Percentiles rank a stretch among this genome's conserved stretches.
Evolutionary conservation across 2,888 invertebrate species (phyloP).

Genomic region (Macaria liturata): DNA sequence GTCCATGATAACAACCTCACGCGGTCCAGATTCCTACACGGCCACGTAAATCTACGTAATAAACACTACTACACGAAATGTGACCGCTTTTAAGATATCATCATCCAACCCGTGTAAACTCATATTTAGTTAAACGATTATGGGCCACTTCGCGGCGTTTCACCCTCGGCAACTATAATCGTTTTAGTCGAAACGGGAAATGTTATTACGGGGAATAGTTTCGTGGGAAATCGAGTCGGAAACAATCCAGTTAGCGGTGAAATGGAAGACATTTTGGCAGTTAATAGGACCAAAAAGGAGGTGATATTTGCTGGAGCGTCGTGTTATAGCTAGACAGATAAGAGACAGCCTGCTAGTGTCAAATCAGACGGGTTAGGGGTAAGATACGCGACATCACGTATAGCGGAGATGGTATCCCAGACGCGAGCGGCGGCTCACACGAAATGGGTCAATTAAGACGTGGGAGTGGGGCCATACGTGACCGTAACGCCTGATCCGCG

Average conservation of each 20-base stretch:
- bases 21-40: constrained; percentile 56
- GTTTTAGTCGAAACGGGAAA: constrained; percentile 21
- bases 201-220: constrained; percentile 30
- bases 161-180: constrained; percentile 34
- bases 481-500: constrained; percentile 68
- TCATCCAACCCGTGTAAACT: constrained; percentile 41
- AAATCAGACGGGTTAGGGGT: constrained; percentile 39
- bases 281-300: constrained; percentile 20
- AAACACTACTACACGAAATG: constrained; percentile 58
- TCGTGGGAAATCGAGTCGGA: constrained; percentile 28
- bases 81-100: constrained; percentile 48
- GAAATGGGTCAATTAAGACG: constrained; percentile 83
- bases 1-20: constrained; percentile 39
- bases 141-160: constrained; percentile 38
- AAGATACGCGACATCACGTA: constrained; percentile 66
- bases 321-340: not conserved
- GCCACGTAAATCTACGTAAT: constrained; percentile 53
- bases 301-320: constrained; percentile 19
- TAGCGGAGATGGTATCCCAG: constrained; percentile 78
- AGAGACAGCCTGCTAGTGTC: constrained; percentile 41
- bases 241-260: constrained; percentile 19
- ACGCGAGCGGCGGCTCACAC: constrained; percentile 74
- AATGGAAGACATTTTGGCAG: not conserved
- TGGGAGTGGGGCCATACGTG: constrained; percentile 78
- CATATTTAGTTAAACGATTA: constrained; percentile 41